Percentiles rank a stretch among this genome's conserved stretches.
Conservation (phyloP, 2,113 vertebrate genomes). For the Trogon melanurus region DNA sequence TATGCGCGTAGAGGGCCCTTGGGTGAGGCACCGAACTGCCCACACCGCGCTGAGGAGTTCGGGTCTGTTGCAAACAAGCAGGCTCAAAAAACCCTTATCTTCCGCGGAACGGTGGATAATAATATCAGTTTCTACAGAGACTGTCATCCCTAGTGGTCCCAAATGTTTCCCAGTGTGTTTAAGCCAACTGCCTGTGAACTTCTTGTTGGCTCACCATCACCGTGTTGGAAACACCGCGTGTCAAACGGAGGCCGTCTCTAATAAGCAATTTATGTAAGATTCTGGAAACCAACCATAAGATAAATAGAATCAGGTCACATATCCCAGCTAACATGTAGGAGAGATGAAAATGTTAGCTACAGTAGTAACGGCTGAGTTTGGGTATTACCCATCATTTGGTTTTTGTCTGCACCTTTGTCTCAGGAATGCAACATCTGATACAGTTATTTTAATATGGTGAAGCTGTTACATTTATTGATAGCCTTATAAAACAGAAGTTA, state of each 20-base stretch:
- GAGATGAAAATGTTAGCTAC: background rate
- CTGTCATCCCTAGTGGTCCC: background rate
- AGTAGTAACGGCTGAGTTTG: background rate
- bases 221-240: background rate
- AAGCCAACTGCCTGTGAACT: background rate
- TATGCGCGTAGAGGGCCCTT: background rate
- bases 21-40: background rate
- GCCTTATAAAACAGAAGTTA: background rate
- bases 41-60: background rate
- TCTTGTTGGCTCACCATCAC: background rate
- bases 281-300: background rate
- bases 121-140: background rate
- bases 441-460: background rate
- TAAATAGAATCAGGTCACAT: background rate
- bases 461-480: constrained; percentile 16
- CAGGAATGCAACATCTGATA: background rate
- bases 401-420: constrained; percentile 24
- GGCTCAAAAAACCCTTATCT: background rate
- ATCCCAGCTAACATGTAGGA: background rate
- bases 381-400: background rate
- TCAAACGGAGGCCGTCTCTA: background rate
- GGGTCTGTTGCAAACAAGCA: background rate
- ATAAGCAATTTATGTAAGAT: background rate
- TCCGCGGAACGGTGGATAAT: background rate
- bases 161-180: constrained; percentile 7